Evolutionary conservation across 2,113 vertebrate species (phyloP).

Genomic region (Origma solitaria): DNA sequence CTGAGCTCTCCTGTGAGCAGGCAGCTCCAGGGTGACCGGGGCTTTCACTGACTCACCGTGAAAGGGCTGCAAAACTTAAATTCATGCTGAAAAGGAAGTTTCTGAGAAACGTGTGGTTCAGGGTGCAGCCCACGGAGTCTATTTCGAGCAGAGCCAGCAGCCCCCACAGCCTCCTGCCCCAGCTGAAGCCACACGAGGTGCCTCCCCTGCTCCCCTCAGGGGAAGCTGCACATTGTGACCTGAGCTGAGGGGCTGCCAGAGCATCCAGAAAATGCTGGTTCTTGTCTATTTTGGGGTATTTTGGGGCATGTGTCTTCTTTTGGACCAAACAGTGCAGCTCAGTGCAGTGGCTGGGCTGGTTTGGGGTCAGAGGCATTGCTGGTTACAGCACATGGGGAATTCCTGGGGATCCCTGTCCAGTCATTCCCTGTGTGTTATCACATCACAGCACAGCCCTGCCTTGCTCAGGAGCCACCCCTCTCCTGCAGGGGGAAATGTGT

Average conservation of each 20-base stretch:
- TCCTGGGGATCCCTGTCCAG: background rate
- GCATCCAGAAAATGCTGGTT: fast-evolving
- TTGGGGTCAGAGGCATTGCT: background rate
- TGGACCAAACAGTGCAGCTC: background rate
- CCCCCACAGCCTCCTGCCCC: background rate
- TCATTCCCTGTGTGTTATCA: fast-evolving
- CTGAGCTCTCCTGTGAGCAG: background rate
- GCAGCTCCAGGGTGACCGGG: fast-evolving
- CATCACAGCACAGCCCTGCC: fast-evolving
- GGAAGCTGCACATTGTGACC: fast-evolving
- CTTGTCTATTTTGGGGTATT: fast-evolving
- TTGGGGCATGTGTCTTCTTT: background rate
- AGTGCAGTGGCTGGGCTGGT: background rate
- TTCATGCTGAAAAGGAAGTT: background rate
- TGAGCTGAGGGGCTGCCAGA: background rate
- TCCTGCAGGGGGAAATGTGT: background rate
- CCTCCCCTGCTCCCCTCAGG: background rate
- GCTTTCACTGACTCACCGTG: background rate
- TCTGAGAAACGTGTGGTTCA: background rate
- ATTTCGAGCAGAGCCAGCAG: background rate
- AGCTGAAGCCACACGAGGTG: background rate
- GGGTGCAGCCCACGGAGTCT: background rate
- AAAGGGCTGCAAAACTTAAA: background rate
- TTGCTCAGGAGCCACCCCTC: background rate
- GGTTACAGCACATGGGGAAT: fast-evolving